phyloP scores from a whole-genome alignment of 2,888 invertebrate species.

The Antitype chi region DNA sequence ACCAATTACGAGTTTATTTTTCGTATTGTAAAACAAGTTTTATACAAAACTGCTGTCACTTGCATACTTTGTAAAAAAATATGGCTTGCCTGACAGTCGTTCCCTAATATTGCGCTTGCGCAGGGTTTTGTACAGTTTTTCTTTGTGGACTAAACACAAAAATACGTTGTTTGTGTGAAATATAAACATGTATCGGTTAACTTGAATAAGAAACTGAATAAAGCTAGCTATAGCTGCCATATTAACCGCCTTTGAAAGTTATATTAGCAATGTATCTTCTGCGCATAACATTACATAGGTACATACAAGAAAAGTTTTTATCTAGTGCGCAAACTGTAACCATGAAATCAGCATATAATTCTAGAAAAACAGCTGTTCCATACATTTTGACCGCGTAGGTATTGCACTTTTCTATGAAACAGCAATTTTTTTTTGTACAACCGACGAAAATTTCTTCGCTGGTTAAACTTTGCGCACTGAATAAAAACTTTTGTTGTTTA shows the following conservation, averaged over 20 bases:
- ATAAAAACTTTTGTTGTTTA: too few relatives aligned
- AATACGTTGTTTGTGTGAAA: too few relatives aligned
- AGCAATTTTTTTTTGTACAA: too few relatives aligned
- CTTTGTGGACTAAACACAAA: neutral
- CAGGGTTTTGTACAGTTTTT: conserved; percentile 23
- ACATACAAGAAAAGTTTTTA: too few relatives aligned
- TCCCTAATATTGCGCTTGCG: conserved; percentile 14
- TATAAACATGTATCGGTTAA: neutral
- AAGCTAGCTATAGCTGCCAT: neutral
- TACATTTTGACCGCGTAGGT: too few relatives aligned
- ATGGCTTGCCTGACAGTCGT: neutral
- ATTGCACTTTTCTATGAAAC: too few relatives aligned
- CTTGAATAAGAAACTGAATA: neutral
- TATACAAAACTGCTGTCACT: conserved; percentile 39
- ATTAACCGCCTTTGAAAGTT: conserved; percentile 27
- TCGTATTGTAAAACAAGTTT: conserved; percentile 44
- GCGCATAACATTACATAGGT: neutral
- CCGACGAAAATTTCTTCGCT: too few relatives aligned
- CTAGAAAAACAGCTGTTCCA: too few relatives aligned
- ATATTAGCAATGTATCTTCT: conserved; percentile 35
- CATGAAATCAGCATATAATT: too few relatives aligned
- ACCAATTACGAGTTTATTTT: conserved; percentile 55
- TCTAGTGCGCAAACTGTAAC: too few relatives aligned
- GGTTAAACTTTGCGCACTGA: too few relatives aligned
- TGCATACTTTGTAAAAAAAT: conserved; percentile 23